Base-by-base conservation (phyloP, 2,888 invertebrate species). In the Beris morrisii region DNA sequence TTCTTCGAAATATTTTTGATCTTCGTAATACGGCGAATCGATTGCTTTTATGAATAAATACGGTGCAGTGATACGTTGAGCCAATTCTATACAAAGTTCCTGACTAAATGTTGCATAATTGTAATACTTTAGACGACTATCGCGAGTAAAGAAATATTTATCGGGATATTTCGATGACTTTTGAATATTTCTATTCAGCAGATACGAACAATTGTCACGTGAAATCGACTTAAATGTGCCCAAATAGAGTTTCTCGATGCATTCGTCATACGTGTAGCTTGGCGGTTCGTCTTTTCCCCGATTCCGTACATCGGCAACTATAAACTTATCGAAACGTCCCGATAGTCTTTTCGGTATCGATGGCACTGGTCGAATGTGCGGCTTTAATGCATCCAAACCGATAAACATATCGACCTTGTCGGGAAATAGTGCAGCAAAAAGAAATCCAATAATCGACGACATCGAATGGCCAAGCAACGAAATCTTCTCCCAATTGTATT, bases 401-500 rank as follows among this genome's bases (percentile, higher is more conserved):
- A 80, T 77, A n/a, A 78, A 71, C 76, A 81, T 77, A 55, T 79
- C 78, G 5, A 78, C 74, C 70, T 79, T 78, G 11, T 80, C 82
- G 0, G 80, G 80, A 74, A 84, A 90, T 1, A 86, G 74, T 56
- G 85, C 82, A 0, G 88, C 83, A 73, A 87, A 91, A 4, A 85
- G 79, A 75, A 86, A 87, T 11, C 82, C 82, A 12, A 85, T 82
- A 45, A 87, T 85, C 0, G 86, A 85, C 2, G 89, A 87, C 84
- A 89, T 84, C 0, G 90, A 90, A 75, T 91, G 91, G 1, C 86
- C 85, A 53, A 92, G 74, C 9, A 91, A 74, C 1, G 88, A 87
- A 0, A 90, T 81, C 77, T 87, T 87, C 11, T 86, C 82, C 90
- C 90, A 90, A 70, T 86, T 84, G 73, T 88, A 89, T 73, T 88